phyloP scores from a whole-genome alignment of 35 echinoderm and acorn worm species.

The Diadema setosum region DNA sequence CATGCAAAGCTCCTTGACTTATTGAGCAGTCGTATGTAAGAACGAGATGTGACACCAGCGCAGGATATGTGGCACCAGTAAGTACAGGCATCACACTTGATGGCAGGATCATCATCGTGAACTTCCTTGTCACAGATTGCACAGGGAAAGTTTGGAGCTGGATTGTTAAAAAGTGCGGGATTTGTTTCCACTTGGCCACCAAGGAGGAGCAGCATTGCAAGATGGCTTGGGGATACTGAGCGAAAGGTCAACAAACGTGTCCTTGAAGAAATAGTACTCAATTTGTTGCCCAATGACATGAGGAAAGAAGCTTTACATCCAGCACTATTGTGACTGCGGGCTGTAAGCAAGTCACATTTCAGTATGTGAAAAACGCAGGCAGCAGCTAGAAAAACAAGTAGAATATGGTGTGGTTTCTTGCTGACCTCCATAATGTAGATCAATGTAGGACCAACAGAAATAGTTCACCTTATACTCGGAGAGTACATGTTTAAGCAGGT shows the following conservation, averaged over 20 bases:
- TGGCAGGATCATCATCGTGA: neutral
- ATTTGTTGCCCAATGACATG: neutral
- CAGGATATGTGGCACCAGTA: neutral
- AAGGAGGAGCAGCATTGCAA: neutral
- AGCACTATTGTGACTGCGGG: no score
- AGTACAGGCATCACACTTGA: neutral
- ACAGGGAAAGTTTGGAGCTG: neutral
- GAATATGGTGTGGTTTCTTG: no score
- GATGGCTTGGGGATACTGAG: neutral
- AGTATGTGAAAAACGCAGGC: no score
- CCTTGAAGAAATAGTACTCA: neutral
- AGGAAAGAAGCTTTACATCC: no score
- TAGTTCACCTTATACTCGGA: no score
- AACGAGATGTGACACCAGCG: neutral
- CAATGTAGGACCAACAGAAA: no score
- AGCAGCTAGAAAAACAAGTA: no score
- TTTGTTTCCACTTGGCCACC: slow-evolving; percentile 16
- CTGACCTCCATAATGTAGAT: no score
- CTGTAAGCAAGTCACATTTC: no score
- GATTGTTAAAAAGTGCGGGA: neutral
- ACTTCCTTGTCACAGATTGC: neutral
- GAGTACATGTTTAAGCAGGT: no score
- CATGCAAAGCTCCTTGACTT: neutral
- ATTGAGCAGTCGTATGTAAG: neutral
- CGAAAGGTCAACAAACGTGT: neutral